Percentiles rank a stretch among this genome's conserved stretches.
phyloP scores from a whole-genome alignment of 2,113 vertebrate genomes.

The Lepus timidus region DNA sequence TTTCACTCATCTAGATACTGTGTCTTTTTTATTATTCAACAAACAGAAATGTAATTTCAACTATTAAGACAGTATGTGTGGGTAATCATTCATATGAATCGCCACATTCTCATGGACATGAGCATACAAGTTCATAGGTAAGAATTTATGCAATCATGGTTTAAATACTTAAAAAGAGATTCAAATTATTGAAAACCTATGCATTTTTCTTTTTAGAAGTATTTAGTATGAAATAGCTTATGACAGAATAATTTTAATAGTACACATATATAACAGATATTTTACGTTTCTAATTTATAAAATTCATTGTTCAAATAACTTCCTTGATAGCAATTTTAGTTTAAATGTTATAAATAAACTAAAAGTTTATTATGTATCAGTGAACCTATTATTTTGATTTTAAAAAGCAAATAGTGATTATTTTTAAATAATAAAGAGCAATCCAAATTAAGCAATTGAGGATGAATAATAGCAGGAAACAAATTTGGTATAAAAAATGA shows the following conservation, averaged over 20 bases:
- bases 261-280: not conserved
- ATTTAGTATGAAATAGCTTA: not conserved
- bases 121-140: not conserved
- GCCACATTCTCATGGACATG: not conserved
- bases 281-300: constrained; percentile 13
- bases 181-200: not conserved
- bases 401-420: constrained; percentile 30
- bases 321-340: not conserved
- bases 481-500: not conserved
- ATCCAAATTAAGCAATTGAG: not conserved
- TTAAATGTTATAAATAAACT: not conserved
- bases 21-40: not conserved
- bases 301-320: not conserved
- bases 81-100: not conserved
- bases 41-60: not conserved
- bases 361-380: not conserved
- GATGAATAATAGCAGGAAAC: not conserved
- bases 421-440: constrained; percentile 21
- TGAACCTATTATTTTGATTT: not conserved
- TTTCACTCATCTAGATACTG: not conserved
- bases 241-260: not conserved
- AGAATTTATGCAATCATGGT: not conserved
- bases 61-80: not conserved
- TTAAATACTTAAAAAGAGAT: not conserved
- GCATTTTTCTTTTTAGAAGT: constrained; percentile 6